A percentile compares a stretch with the other conserved stretches of the same genome.
Evolutionary conservation across 2,797 vertebrate genomes (phyloP).

Genomic region (Ctenosaura bakeri): DNA sequence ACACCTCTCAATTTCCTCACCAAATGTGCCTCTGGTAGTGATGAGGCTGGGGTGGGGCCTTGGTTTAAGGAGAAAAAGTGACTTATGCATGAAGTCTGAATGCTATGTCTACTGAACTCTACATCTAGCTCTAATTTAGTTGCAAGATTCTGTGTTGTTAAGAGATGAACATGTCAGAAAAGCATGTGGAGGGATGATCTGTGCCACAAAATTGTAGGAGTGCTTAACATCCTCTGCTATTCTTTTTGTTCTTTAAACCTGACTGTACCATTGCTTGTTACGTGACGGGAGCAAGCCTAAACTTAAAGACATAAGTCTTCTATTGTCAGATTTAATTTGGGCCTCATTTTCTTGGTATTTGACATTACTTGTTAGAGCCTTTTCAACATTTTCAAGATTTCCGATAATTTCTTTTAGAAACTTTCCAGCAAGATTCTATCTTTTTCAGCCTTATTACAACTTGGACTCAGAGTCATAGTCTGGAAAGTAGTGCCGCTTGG

Average conservation of each 20-base stretch:
- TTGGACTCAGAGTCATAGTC: slow-evolving; percentile 24
- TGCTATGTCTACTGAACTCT: too few species aligned
- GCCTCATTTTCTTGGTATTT: not conserved
- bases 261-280: not conserved
- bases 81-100: not conserved
- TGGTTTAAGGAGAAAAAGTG: not conserved
- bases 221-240: not conserved
- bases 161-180: not conserved
- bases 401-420: slow-evolving; percentile 18
- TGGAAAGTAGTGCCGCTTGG: slow-evolving; percentile 30
- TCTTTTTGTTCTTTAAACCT: not conserved
- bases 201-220: not conserved
- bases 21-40: too few species aligned
- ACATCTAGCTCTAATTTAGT: not conserved
- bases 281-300: not conserved
- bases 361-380: slow-evolving; percentile 6
- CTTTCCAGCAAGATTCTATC: slow-evolving; percentile 17
- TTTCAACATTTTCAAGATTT: slow-evolving; percentile 10
- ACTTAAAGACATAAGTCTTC: not conserved
- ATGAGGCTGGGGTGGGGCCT: not conserved
- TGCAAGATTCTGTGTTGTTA: not conserved
- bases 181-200: not conserved
- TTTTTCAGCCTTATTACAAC: slow-evolving; percentile 26
- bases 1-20: too few species aligned
- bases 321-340: not conserved